These are phyloP conservation scores for Tragelaphus imberbis DNA, from an alignment of 2,113 vertebrate genomes.

Conservation along the genomic window DNA sequence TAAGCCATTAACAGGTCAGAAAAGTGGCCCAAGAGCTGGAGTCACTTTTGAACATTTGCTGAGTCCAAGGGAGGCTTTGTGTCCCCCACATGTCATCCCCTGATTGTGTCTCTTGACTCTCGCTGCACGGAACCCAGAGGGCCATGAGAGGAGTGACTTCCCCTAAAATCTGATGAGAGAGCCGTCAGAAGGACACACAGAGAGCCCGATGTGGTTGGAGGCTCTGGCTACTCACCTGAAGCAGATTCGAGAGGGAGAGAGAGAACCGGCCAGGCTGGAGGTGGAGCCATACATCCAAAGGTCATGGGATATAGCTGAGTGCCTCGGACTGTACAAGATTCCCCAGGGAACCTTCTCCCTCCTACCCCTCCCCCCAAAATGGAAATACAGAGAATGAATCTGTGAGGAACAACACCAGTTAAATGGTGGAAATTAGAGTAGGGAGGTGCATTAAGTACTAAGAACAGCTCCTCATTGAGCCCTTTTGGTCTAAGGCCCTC, in stretches of 20 bases:
- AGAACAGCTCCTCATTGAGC: background rate
- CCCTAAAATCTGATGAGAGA: background rate
- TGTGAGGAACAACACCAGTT: background rate
- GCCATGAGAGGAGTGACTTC: background rate
- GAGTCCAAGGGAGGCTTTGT: background rate
- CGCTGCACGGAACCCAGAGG: background rate
- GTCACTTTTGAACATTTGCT: background rate
- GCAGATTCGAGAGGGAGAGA: background rate
- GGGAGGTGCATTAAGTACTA: constrained; percentile 1
- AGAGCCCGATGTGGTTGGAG: background rate
- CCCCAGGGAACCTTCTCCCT: background rate
- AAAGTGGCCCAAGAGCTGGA: background rate
- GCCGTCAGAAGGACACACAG: background rate
- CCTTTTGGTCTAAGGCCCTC: background rate
- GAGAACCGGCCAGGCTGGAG: background rate
- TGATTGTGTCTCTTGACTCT: background rate
- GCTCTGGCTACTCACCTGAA: background rate
- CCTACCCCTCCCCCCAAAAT: background rate
- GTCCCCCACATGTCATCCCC: background rate
- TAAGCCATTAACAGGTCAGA: background rate
- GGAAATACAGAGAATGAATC: background rate
- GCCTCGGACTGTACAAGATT: background rate
- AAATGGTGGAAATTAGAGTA: background rate
- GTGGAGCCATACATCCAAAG: background rate
- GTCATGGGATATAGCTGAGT: background rate